Evolutionary conservation across 2,797 vertebrate species (phyloP), one percentile per base, ranked within the genome.

Genomic region (Alectoris magna): DNA sequence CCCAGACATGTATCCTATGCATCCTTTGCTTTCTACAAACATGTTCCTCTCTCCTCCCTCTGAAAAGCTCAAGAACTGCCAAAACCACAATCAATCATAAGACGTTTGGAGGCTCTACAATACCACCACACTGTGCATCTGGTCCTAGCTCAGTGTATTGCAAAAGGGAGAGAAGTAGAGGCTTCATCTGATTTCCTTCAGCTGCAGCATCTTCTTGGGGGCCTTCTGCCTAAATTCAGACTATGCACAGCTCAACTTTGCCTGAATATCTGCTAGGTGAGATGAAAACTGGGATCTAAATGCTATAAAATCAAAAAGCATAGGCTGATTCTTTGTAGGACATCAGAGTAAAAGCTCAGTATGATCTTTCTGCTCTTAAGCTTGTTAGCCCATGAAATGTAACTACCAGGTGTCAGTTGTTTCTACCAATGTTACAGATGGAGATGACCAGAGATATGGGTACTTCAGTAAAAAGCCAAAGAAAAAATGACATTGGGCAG

Each of bases 361-460:
- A 75, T 31, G 66, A 24, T 88, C 31, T 49, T 70, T 87, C 48
- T 85, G 67, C 43, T 46, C 67, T 84, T 85, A 59, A 89, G 79
- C 7, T 82, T 87, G 43, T 89, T 90, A 87, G 43, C 55, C 48
- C 17, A 21, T 77, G 81, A 94, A 85, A 87, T 2, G 0, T 63
- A 87, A 87, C 78, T 87, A 69, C 46, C 46, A 89, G 72, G 44
- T 91, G 69, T 41, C 75, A 63, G 55, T 23, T 36, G 44, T 71
- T 78, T 27, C 51, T 87, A 68, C 55, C 75, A 44, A 80, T 82
- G 87, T 92, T 89, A 87, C 51, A 91, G 69, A 51, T 44, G 59
- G 63, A 67, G 75, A 67, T 80, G 87, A 87, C 53, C 13, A 14
- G 77, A 81, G 64, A 84, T 7, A 53, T 36, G 66, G 85, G n/a